These are phyloP conservation scores for Grantiella picta DNA, from an alignment of 2,113 vertebrate species.

Conservation along the genomic window DNA sequence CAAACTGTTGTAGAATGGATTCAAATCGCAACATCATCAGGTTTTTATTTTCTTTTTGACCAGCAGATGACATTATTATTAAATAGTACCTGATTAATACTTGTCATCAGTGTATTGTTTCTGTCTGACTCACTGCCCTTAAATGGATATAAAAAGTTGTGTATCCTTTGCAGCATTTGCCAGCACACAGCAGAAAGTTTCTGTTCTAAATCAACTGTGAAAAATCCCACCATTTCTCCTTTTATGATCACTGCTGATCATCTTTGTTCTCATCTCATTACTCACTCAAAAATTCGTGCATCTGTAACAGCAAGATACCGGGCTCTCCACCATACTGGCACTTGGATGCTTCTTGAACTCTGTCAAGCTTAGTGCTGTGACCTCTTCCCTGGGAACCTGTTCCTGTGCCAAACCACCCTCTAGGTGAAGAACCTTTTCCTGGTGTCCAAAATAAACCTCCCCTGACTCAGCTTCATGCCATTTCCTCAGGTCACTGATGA, in stretches of 20 bases:
- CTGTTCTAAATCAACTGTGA: neutral
- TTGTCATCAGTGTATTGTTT: neutral
- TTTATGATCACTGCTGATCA: neutral
- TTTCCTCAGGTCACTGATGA: neutral
- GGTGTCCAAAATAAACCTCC: neutral
- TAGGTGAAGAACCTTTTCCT: neutral
- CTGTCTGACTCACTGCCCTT: neutral
- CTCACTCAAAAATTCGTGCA: neutral
- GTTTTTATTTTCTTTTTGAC: neutral
- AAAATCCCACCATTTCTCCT: neutral
- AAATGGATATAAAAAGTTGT: neutral
- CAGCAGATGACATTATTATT: neutral
- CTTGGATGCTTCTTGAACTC: neutral
- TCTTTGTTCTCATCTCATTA: neutral
- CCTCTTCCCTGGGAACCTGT: neutral
- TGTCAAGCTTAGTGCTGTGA: neutral
- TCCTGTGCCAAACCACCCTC: accelerated
- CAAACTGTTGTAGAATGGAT: neutral
- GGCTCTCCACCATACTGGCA: neutral
- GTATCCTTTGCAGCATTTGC: neutral
- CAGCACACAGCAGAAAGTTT: neutral
- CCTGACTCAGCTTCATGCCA: neutral
- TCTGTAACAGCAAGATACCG: neutral
- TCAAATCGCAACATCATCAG: neutral
- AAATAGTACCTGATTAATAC: neutral